Evolutionary conservation across 2,888 invertebrate genomes (phyloP), one percentile per base, ranked within the genome.

Genomic region (Ochropacha duplaris): DNA sequence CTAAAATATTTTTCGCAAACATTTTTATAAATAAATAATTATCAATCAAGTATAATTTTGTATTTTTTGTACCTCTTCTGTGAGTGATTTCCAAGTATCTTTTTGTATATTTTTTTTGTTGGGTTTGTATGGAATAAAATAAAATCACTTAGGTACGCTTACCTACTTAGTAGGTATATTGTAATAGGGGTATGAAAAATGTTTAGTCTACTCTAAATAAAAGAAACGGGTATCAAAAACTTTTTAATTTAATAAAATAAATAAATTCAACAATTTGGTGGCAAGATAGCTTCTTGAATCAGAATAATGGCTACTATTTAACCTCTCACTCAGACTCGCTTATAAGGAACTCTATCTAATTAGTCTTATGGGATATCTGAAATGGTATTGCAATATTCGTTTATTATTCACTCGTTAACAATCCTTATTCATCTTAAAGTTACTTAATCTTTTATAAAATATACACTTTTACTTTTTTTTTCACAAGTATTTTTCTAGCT

Each of bases 211-310:
- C 19, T 44, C 2, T 19, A 54, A 64, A 71, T 72, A 60, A 61
- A 62, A 65, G 68, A 54, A 58, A 56, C 24, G 1, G 55, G 56
- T 55, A 50, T 61, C 59, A 60, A 59, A 65, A 66, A 57, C 70
- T 56, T 62, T 73, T 69, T 80, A 76, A 80, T 80, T 81, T 77
- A 80, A 81, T 85, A 76, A 78, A 84, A 87, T 88, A 88, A 89
- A 87, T 87, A 79, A 87, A 74, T 70, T 81, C 76, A 87, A 88
- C 81, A 88, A 88, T 90, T 90, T 90, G 90, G 90, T 86, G 90
- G 88, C 88, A 90, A 90, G 88, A 89, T 90, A 90, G 90, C 90
- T 86, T 90, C 89, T 79, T 74, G 81, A 87, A 83, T 79, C 71
- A 69, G 72, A 71, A 65, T 66, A 66, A 63, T 62, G 59, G 60